Evolutionary conservation across 2,888 invertebrate genomes (phyloP).

Genomic region (Caenorhabditis doughertyi): DNA sequence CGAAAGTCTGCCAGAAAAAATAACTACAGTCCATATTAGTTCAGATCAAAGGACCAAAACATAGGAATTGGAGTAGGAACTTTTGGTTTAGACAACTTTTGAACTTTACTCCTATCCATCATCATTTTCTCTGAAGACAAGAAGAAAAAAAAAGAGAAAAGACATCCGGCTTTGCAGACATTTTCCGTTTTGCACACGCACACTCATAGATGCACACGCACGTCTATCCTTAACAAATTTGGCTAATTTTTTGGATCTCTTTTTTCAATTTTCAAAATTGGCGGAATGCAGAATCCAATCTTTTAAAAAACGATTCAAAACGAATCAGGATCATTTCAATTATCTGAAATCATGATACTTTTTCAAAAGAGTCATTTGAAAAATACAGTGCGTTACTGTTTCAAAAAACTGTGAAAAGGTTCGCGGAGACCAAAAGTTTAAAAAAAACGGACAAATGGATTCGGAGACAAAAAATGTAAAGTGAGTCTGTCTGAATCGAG

Average conservation of each 20-base stretch:
- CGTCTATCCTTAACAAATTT: background rate
- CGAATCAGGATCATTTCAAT: no score
- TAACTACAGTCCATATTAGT: background rate
- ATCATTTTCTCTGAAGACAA: constrained; percentile 1
- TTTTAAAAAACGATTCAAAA: background rate
- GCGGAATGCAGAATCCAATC: background rate
- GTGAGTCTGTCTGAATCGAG: constrained; percentile 2
- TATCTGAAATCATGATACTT: no score
- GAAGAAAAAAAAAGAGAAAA: background rate
- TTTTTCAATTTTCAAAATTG: background rate
- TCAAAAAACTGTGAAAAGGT: no score
- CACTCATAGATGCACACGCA: no score
- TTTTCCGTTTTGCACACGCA: constrained; percentile 30
- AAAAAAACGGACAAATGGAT: constrained; percentile 11
- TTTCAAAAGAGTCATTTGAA: no score
- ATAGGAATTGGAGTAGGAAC: background rate
- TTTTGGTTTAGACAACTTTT: constrained; percentile 29
- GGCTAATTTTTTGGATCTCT: constrained; percentile 22
- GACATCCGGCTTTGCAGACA: constrained; percentile 18
- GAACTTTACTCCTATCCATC: constrained; percentile 31
- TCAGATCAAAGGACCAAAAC: background rate
- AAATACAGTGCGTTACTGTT: no score
- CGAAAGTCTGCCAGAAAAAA: no score
- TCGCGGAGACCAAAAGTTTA: background rate
- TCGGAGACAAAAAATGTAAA: constrained; percentile 21